Evolutionary conservation across 2,888 invertebrate species (phyloP).

Genomic region (Phyto melanocephala): DNA sequence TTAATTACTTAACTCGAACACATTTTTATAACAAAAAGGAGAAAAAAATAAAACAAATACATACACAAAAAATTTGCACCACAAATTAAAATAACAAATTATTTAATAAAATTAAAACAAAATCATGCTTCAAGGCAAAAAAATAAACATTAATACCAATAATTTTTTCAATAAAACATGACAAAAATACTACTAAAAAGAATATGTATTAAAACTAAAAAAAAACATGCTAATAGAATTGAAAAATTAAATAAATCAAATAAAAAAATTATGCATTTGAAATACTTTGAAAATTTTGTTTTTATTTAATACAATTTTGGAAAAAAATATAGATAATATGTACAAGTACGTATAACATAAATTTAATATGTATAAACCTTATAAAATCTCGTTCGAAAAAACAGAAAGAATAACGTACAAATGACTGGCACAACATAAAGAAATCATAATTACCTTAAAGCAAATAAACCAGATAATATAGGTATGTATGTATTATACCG

Average conservation of each 20-base stretch:
- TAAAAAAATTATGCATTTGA: slow-evolving; percentile 60
- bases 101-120: slow-evolving; percentile 63
- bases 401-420: too few species aligned
- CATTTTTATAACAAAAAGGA: slow-evolving; percentile 31
- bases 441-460: too few species aligned
- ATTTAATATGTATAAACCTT: too few species aligned
- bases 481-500: too few species aligned
- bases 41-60: neutral
- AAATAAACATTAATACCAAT: slow-evolving; percentile 4
- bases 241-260: slow-evolving; percentile 68
- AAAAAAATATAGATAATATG: too few species aligned
- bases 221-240: slow-evolving; percentile 75
- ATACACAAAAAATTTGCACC: slow-evolving; percentile 49
- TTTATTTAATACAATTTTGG: too few species aligned
- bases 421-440: too few species aligned
- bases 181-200: slow-evolving; percentile 38
- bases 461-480: too few species aligned
- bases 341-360: too few species aligned
- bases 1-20: slow-evolving; percentile 1
- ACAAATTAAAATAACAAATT: slow-evolving; percentile 44
- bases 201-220: slow-evolving; percentile 42
- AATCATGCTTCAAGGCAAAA: slow-evolving; percentile 56
- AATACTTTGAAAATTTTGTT: slow-evolving; percentile 45
- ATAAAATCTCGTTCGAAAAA: too few species aligned
- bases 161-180: slow-evolving; percentile 51